Evolutionary conservation across 1,140 invertebrate genomes (phyloP).

Genomic region (Arion vulgaris): DNA sequence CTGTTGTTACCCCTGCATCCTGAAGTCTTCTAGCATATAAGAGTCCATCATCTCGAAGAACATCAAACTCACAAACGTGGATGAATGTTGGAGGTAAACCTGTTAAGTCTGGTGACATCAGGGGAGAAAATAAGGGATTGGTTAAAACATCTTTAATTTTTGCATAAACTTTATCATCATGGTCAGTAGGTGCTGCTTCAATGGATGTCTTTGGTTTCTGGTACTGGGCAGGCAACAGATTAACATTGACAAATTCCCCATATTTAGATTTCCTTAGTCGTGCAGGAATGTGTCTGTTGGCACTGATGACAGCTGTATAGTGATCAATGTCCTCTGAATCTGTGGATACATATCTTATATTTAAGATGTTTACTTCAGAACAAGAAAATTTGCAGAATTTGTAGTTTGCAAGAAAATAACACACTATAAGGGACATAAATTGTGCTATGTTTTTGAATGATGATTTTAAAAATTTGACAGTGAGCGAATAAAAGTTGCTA

Average conservation of each 20-base stretch:
- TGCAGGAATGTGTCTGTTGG: conserved; percentile 14
- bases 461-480: no score
- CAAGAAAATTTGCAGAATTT: no score
- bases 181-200: background rate
- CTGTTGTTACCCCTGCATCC: conserved; percentile 40
- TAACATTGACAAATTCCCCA: background rate
- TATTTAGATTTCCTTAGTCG: background rate
- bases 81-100: conserved; percentile 46
- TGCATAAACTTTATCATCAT: background rate
- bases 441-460: no score
- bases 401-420: no score
- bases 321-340: background rate
- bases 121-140: conserved; percentile 19
- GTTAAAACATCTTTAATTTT: conserved; percentile 11
- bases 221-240: background rate
- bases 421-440: no score
- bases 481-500: no score
- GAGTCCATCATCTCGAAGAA: conserved; percentile 54
- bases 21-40: conserved; percentile 47
- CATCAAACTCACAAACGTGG: conserved; percentile 47
- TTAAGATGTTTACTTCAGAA: no score
- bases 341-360: background rate
- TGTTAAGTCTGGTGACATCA: conserved; percentile 21
- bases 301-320: background rate
- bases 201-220: background rate